A percentile compares a stretch with the other conserved stretches of the same genome.
Evolutionary conservation across 2,113 vertebrate species (phyloP).

Genomic region (Calidris pygmaea): DNA sequence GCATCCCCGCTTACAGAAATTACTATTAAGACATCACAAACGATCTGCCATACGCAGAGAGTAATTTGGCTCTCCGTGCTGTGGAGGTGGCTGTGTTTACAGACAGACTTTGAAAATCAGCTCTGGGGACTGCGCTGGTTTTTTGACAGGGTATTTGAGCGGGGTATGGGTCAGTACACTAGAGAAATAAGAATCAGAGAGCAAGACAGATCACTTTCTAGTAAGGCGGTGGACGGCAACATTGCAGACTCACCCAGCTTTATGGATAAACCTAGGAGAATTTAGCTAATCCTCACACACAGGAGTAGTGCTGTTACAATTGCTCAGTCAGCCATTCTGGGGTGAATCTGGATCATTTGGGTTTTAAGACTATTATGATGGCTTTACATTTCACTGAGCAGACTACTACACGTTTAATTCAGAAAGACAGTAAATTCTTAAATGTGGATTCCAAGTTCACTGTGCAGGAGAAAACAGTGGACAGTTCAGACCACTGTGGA

Average conservation of each 20-base stretch:
- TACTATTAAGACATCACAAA: not conserved
- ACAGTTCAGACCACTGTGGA: not conserved
- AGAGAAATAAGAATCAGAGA: not conserved
- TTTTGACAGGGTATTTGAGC: constrained; percentile 21
- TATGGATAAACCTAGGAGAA: constrained; percentile 27
- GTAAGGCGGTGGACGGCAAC: not conserved
- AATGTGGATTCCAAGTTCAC: not conserved
- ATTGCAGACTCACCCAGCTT: not conserved
- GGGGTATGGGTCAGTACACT: not conserved
- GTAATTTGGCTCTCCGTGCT: not conserved
- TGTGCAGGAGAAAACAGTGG: not conserved
- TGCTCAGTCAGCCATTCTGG: constrained; percentile 33
- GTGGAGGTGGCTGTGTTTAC: not conserved
- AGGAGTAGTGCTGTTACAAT: not conserved
- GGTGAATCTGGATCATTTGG: constrained; percentile 26
- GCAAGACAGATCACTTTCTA: not conserved
- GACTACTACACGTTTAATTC: not conserved
- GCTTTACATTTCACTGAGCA: constrained; percentile 40
- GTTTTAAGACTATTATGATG: constrained; percentile 35
- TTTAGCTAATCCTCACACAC: not conserved
- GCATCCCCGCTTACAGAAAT: not conserved
- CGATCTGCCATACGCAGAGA: not conserved
- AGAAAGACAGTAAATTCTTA: constrained; percentile 12
- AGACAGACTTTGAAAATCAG: not conserved
- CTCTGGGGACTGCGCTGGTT: not conserved